These are phyloP conservation scores for Eurypyga helias DNA, from an alignment of 2,113 vertebrate genomes.

Conservation along the genomic window DNA sequence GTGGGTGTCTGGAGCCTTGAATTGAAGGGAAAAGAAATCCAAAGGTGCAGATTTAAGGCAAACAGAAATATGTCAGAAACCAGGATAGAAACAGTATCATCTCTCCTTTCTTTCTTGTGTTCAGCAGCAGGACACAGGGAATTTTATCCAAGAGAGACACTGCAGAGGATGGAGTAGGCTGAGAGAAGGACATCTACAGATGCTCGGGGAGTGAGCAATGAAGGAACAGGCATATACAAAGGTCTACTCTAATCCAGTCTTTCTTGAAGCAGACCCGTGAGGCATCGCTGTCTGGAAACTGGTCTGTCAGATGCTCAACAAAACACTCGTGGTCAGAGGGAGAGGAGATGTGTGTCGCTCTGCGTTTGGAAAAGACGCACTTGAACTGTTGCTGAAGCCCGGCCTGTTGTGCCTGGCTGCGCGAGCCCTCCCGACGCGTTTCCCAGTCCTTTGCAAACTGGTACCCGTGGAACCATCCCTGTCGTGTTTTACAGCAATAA, in stretches of 20 bases:
- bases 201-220: not conserved
- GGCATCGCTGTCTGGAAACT: not conserved
- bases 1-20: not conserved
- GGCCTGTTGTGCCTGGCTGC: not conserved
- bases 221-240: not conserved
- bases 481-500: slow-evolving; percentile 76
- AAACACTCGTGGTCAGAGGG: not conserved
- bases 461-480: slow-evolving; percentile 57
- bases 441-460: slow-evolving; percentile 32
- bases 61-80: not conserved
- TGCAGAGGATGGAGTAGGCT: not conserved
- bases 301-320: not conserved
- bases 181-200: not conserved
- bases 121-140: not conserved
- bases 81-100: not conserved
- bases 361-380: not conserved
- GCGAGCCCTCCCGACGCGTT: not conserved
- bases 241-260: not conserved
- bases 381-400: not conserved
- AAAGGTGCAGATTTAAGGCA: not conserved
- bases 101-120: not conserved
- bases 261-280: not conserved
- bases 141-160: not conserved
- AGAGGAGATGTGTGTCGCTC: not conserved
- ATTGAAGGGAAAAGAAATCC: not conserved